Evolutionary conservation across 2,888 invertebrate genomes (phyloP).

Genomic region (Pocota personata): DNA sequence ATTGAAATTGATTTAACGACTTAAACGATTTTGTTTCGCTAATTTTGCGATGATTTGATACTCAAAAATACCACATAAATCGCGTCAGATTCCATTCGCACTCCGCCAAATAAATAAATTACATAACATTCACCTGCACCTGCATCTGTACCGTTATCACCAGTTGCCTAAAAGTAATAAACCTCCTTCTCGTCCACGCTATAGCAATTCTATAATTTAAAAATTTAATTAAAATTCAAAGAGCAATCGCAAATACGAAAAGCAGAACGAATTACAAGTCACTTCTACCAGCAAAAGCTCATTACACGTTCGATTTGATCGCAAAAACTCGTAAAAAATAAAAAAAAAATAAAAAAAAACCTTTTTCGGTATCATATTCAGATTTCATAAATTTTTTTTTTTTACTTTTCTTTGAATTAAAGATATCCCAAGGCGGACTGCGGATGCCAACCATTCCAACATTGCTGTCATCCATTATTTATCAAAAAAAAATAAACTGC

Average conservation of each 20-base stretch:
- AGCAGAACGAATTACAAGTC: slow-evolving; percentile 47
- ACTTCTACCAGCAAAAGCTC: slow-evolving; percentile 23
- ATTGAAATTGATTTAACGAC: background rate
- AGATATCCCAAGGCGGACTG: background rate
- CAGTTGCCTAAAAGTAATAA: background rate
- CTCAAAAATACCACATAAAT: background rate
- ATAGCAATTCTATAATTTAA: slow-evolving; percentile 48
- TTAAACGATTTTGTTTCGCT: background rate
- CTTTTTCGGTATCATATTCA: slow-evolving; percentile 22
- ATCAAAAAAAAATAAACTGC: background rate
- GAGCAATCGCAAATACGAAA: slow-evolving; percentile 29
- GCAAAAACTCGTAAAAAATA: background rate
- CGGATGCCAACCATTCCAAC: slow-evolving; percentile 17
- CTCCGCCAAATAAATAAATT: slow-evolving; percentile 25
- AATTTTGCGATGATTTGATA: slow-evolving; percentile 5
- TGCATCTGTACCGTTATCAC: slow-evolving; percentile 41
- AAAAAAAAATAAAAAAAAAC: background rate
- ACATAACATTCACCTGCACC: slow-evolving; percentile 16
- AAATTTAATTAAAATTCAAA: slow-evolving; percentile 61
- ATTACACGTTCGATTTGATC: slow-evolving; percentile 41
- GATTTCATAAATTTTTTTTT: slow-evolving; percentile 13
- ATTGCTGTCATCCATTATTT: slow-evolving; percentile 49
- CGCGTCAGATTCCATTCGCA: slow-evolving; percentile 21
- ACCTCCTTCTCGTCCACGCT: background rate
- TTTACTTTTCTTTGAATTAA: background rate